Percentiles rank a stretch among this genome's conserved stretches.
phyloP scores from a whole-genome alignment of 2,113 vertebrate species.

The Heptranchias perlo region DNA sequence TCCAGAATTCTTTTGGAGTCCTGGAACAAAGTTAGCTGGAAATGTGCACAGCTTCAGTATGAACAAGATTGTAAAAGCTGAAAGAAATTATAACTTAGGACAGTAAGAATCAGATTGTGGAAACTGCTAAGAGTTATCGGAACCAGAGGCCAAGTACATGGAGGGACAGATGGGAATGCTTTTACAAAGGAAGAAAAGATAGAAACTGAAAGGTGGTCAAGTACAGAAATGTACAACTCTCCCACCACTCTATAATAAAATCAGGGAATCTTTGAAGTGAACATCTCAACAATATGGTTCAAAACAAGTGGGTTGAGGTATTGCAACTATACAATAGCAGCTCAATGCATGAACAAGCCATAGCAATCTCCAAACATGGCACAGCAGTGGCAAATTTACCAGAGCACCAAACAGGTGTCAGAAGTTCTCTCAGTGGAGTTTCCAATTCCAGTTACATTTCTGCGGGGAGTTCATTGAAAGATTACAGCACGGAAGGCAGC shows the following conservation, averaged over 20 bases:
- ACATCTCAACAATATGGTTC: not conserved
- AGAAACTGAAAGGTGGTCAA: not conserved
- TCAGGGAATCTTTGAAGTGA: no score
- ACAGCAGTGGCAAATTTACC: not conserved
- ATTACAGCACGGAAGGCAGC: no score
- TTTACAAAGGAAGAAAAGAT: not conserved
- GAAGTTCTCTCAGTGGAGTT: not conserved
- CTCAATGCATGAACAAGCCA: not conserved
- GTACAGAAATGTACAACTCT: not conserved
- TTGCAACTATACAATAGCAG: not conserved
- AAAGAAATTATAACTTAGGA: not conserved
- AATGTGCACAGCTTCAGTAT: not conserved
- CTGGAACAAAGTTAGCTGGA: not conserved
- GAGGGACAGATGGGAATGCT: not conserved
- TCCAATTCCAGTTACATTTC: not conserved
- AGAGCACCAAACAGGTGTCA: not conserved
- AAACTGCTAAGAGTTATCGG: not conserved
- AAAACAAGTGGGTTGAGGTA: not conserved
- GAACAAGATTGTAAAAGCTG: not conserved
- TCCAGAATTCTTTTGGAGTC: not conserved
- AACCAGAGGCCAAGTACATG: no score
- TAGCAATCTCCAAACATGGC: not conserved
- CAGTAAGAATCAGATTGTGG: not conserved
- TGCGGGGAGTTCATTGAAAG: no score
- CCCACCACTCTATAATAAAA: no score